Evolutionary conservation across 2,888 invertebrate species (phyloP).

Genomic region (Coecobrya sp.): DNA sequence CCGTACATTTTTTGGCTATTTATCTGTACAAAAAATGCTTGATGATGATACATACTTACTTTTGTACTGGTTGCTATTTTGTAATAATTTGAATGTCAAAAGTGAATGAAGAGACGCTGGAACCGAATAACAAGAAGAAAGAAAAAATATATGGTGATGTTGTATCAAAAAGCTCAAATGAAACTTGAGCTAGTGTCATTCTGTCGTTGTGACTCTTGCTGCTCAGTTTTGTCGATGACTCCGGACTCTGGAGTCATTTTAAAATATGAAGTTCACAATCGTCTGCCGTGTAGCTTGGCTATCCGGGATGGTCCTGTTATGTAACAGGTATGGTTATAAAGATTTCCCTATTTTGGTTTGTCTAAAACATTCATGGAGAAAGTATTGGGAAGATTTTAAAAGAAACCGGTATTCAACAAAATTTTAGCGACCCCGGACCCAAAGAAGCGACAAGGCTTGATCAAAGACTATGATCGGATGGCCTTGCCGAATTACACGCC

Average conservation of each 20-base stretch:
- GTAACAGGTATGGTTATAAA: no score
- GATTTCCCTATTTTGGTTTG: no score
- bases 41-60: conserved; percentile 14
- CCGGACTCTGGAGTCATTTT: not conserved
- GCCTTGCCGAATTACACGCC: conserved; percentile 82
- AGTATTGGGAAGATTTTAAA: not conserved
- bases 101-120: not conserved
- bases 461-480: conserved; percentile 82
- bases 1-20: not conserved
- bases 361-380: no score
- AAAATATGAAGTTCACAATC: not conserved
- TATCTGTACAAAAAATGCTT: conserved; percentile 21
- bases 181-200: conserved; percentile 19
- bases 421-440: conserved; percentile 83
- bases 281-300: not conserved
- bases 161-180: conserved; percentile 24
- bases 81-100: conserved; percentile 57
- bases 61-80: not conserved
- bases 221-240: not conserved
- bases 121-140: not conserved
- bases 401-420: not conserved
- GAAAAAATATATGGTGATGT: not conserved
- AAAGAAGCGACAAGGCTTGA: conserved; percentile 73
- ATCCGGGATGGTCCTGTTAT: no score
- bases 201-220: not conserved